Evolutionary conservation across 2,888 invertebrate species (phyloP).

Genomic region (Drosophila infuscata): DNA sequence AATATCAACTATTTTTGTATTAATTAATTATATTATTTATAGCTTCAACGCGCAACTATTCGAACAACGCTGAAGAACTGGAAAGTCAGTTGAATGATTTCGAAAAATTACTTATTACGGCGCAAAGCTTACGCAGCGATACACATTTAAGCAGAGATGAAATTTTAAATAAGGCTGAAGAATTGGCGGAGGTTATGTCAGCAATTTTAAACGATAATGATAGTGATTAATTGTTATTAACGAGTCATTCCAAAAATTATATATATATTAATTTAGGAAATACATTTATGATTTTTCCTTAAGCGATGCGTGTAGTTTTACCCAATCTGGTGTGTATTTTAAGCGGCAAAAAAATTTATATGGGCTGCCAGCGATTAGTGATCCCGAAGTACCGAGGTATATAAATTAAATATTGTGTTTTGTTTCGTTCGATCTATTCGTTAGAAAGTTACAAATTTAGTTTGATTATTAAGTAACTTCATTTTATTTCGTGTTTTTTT

Average conservation of each 20-base stretch:
- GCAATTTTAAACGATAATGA: slow-evolving; percentile 68
- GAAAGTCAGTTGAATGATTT: slow-evolving; percentile 67
- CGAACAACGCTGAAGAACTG: slow-evolving; percentile 51
- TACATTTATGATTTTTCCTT: not conserved
- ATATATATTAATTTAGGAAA: not conserved
- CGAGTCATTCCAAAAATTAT: slow-evolving; percentile 4
- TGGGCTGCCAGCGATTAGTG: not conserved
- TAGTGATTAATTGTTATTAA: slow-evolving; percentile 55
- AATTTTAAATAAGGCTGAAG: slow-evolving; percentile 62
- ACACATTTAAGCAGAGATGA: slow-evolving; percentile 61
- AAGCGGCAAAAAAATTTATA: not conserved
- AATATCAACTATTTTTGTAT: not conserved
- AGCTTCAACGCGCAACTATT: slow-evolving; percentile 28
- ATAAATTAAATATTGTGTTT: not conserved
- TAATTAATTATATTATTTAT: not conserved
- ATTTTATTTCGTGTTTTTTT: not conserved
- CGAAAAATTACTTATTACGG: slow-evolving; percentile 64
- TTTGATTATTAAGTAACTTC: not conserved
- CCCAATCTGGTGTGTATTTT: no score
- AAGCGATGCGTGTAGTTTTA: not conserved
- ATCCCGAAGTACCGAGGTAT: not conserved
- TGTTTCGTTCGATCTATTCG: not conserved
- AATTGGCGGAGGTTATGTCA: slow-evolving; percentile 61
- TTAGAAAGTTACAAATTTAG: not conserved
- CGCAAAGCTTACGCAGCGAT: slow-evolving; percentile 62